These are phyloP conservation scores for Pomacea maculata DNA, from an alignment of 1,140 invertebrate species.

Conservation along the genomic window DNA sequence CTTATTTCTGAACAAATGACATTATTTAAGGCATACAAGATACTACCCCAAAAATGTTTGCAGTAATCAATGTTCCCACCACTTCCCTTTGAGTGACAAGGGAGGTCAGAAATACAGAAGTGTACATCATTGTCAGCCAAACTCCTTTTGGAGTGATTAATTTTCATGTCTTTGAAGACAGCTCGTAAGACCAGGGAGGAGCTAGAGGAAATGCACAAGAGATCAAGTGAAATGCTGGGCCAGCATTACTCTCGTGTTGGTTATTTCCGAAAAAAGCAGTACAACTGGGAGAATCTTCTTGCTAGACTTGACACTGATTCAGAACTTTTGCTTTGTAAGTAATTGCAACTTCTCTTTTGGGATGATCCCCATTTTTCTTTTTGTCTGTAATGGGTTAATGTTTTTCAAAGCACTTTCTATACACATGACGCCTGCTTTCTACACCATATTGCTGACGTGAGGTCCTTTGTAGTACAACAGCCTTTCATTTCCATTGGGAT, in stretches of 20 bases:
- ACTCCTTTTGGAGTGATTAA: neutral
- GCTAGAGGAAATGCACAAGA: slow-evolving; percentile 50
- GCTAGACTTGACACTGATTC: slow-evolving; percentile 60
- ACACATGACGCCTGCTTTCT: too few relatives aligned
- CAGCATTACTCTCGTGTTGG: slow-evolving; percentile 43
- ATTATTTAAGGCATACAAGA: too few relatives aligned
- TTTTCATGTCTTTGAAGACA: slow-evolving; percentile 38
- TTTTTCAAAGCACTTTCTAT: neutral
- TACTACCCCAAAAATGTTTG: too few relatives aligned
- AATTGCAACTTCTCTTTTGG: neutral
- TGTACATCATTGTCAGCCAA: too few relatives aligned
- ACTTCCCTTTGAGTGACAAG: too few relatives aligned
- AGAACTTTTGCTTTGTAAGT: slow-evolving; percentile 58
- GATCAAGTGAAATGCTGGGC: slow-evolving; percentile 47
- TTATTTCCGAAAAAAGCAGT: slow-evolving; percentile 47
- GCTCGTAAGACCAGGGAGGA: slow-evolving; percentile 42
- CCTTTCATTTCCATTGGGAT: too few relatives aligned
- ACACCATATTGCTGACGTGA: too few relatives aligned
- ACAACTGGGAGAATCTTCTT: slow-evolving; percentile 53
- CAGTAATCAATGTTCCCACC: too few relatives aligned
- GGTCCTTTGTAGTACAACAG: too few relatives aligned
- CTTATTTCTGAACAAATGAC: too few relatives aligned
- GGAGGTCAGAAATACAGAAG: too few relatives aligned
- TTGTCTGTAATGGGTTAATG: neutral
- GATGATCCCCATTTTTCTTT: neutral